Conservation (phyloP, 2,888 invertebrate species). For the Drosophila pegasa region DNA sequence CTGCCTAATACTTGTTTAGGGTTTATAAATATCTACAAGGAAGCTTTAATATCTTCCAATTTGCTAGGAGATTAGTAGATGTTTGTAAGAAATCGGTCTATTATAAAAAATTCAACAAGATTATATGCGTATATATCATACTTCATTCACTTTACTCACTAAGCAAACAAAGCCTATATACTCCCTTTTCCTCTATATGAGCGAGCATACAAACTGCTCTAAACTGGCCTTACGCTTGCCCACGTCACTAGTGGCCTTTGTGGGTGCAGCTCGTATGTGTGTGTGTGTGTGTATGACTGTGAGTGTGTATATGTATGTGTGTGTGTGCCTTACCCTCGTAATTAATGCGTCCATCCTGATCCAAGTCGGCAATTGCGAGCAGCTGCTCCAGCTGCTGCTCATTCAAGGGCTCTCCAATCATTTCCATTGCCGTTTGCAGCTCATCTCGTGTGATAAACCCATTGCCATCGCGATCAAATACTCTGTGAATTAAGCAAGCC, state of each 20-base stretch:
- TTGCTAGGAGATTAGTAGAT: too few relatives aligned
- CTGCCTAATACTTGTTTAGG: neutral
- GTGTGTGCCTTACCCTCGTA: conserved; percentile 89
- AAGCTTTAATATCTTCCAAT: too few relatives aligned
- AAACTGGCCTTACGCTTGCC: neutral
- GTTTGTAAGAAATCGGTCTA: too few relatives aligned
- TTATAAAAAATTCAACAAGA: too few relatives aligned
- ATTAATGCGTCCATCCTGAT: conserved; percentile 92
- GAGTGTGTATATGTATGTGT: neutral
- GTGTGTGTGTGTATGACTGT: neutral
- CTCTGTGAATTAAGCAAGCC: conserved; percentile 85
- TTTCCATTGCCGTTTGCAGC: conserved; percentile 91
- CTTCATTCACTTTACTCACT: too few relatives aligned
- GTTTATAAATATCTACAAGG: too few relatives aligned
- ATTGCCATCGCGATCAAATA: conserved; percentile 95
- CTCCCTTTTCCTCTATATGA: neutral
- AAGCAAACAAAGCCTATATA: neutral
- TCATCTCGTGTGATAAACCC: conserved; percentile 95
- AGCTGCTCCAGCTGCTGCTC: conserved; percentile 91
- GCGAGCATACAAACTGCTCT: neutral
- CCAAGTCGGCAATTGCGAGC: conserved; percentile 90
- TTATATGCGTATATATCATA: too few relatives aligned
- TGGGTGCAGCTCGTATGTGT: conserved; percentile 2
- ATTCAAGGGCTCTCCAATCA: conserved; percentile 92
- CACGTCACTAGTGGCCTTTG: conserved; percentile 53